phyloP scores from a whole-genome alignment of 2,113 vertebrate genomes.

The Gallinago paraguaiae region DNA sequence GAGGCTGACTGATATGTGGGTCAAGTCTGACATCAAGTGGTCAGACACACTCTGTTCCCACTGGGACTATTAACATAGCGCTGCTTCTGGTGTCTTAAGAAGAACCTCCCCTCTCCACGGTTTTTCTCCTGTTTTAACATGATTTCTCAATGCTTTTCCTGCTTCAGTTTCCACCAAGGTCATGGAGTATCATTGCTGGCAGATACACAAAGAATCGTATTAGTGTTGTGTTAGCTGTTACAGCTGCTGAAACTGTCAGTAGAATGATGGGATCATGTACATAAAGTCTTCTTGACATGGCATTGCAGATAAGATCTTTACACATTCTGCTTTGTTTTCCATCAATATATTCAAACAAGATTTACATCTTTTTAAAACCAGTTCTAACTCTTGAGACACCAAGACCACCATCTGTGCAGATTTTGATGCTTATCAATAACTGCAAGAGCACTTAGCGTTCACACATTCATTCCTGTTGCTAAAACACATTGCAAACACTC shows the following conservation, averaged over 20 bases:
- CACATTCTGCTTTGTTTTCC: neutral
- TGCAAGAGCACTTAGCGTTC: neutral
- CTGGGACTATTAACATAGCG: neutral
- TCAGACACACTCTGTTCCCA: conserved; percentile 36
- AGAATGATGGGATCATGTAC: neutral
- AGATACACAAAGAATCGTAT: neutral
- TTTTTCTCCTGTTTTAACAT: neutral
- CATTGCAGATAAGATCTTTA: neutral
- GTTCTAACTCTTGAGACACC: neutral
- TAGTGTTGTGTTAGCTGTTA: neutral
- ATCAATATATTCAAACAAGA: neutral
- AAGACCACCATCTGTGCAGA: neutral
- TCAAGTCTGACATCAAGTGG: conserved; percentile 73
- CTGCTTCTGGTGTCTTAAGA: neutral
- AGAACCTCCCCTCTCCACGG: neutral
- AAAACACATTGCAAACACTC: neutral
- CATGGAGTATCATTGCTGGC: neutral
- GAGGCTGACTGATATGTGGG: conserved; percentile 45
- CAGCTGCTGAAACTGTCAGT: neutral
- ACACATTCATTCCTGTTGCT: neutral
- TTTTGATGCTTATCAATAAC: neutral
- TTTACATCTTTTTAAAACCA: neutral
- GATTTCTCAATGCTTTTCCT: neutral
- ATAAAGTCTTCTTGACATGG: neutral
- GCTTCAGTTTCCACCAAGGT: neutral